These are phyloP conservation scores for Stenolophus ochropezus DNA, from an alignment of 2,888 invertebrate genomes.

Conservation along the genomic window DNA sequence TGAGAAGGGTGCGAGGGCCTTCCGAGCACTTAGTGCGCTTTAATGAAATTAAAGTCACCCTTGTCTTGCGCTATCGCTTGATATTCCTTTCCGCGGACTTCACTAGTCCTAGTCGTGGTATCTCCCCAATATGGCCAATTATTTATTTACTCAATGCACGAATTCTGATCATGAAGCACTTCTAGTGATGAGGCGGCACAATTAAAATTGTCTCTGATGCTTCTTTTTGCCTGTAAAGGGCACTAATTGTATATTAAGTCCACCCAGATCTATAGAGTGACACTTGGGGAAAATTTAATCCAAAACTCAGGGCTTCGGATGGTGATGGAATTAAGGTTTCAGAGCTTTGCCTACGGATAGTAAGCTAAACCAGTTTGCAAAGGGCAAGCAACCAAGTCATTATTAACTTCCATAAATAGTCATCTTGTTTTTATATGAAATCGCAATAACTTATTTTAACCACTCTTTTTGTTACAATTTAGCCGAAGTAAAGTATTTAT, in stretches of 20 bases:
- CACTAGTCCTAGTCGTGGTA: conserved; percentile 24
- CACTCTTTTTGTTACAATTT: too few relatives aligned
- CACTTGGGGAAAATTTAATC: background rate
- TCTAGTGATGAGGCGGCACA: background rate
- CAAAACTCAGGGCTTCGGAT: background rate
- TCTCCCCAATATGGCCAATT: conserved; percentile 45
- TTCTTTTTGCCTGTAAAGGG: background rate
- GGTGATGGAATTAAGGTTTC: background rate
- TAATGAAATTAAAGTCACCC: conserved; percentile 57
- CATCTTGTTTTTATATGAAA: too few relatives aligned
- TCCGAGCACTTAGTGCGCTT: conserved; percentile 51
- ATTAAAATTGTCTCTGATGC: conserved; percentile 3
- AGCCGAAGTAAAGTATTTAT: too few relatives aligned
- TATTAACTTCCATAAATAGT: too few relatives aligned
- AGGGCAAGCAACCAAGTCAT: too few relatives aligned
- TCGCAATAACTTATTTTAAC: too few relatives aligned
- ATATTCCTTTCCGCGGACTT: background rate
- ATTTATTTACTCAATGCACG: conserved; percentile 52
- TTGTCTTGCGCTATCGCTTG: conserved; percentile 39
- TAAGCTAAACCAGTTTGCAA: background rate
- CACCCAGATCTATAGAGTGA: background rate
- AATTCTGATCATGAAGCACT: conserved; percentile 31
- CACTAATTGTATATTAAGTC: background rate
- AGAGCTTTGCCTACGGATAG: background rate
- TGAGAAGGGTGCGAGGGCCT: conserved; percentile 45